Evolutionary conservation across 2,888 invertebrate species (phyloP), one percentile per base, ranked within the genome.

Genomic region (Leuctra nigra): DNA sequence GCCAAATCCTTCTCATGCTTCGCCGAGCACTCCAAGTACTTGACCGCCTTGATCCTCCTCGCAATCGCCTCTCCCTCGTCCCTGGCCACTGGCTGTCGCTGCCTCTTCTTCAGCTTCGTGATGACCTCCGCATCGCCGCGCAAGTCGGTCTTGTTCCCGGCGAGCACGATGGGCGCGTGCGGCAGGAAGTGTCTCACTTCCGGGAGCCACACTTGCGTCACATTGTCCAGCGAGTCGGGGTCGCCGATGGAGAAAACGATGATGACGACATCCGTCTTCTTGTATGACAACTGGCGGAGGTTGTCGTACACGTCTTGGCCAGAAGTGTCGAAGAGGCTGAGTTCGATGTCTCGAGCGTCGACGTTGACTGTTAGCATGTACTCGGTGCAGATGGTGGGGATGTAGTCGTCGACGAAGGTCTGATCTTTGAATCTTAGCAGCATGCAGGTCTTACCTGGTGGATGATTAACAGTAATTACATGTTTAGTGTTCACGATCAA

Each of bases 1-100:
- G n/a, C n/a, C n/a, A n/a, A n/a, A 68, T 97, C 98, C 73, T 98
- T 97, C 84, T 98, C 98, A 75, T 95, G 97, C 76, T 98, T 98
- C 69, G 98, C 98, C 54, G 97, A 97, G 77, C 98, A 98, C 78
- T 98, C 98, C 69, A 98, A 82, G 78, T 98, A 99, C 63, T 93
- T 93, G 72, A 93, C 97, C 62, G 98, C 97, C 75, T 92, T 94
- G 65, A 98, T 97, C 79, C 97, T 96, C 71, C 97, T 95, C 56
- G 97, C 96, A 94, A 98, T 97, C 61, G 91, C 87, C 66, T 93
- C 84, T 60, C 97, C 98, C 72, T 98, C 96, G 71, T 98, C 97
- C 53, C 91, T 88, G 74, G 91, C 91, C 48, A 99, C 97, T 56
- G 97, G 97, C 76, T 95, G 94, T 73, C 97, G 96, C 73, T 97